Base-by-base conservation (phyloP, 1,140 invertebrate genomes). In the Drosophila pectinifera region DNA sequence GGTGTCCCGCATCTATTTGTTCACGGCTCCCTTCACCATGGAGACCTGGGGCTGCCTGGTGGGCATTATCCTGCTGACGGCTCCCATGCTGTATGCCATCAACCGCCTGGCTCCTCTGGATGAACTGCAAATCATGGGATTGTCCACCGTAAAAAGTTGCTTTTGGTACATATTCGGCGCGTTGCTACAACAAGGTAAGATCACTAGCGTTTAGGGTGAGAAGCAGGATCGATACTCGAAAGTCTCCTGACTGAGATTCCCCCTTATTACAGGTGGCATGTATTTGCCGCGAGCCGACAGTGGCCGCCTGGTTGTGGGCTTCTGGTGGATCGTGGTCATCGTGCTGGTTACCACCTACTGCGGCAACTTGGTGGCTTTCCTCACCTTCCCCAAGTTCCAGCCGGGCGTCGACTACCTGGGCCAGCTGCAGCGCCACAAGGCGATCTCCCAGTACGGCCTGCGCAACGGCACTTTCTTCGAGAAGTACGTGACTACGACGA, bases 281-380 rank as follows among this genome's bases (percentile, higher is more conserved):
- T 95, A 97, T 86, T 92, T 98, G 34, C 97, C 97, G 0, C 93
- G 94, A 39, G 96, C 96, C 0, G 96, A 97, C 80, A 98, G 97
- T 75, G 96, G 97, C n/a, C 94, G 97, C n/a, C 84, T 98, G 4
- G 93, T 98, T 1, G 95, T 98, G 1, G 97, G 96, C 0, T 95
- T 96, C 5, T 99, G 98, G 98, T 98, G 98, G 97, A 91, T 99
- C 13, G 96, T 98, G 13, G 97, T 98, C 4, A 94, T 98, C 59
- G 96, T 98, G 0, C 93, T 98, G 0, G 96, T 98, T 0, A 98
- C 98, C 3, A 98, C 97, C 0, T 99, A 98, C 92, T 97, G 96
- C 39, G 97, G 97, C 6, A 98, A 97, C 92, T 94, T 99, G 24
- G 97, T 98, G 0, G 98, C 98, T 5, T 98, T 98, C 89, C 93